Evolutionary conservation across 2,888 invertebrate species (phyloP).

Genomic region (Euproctis similis): DNA sequence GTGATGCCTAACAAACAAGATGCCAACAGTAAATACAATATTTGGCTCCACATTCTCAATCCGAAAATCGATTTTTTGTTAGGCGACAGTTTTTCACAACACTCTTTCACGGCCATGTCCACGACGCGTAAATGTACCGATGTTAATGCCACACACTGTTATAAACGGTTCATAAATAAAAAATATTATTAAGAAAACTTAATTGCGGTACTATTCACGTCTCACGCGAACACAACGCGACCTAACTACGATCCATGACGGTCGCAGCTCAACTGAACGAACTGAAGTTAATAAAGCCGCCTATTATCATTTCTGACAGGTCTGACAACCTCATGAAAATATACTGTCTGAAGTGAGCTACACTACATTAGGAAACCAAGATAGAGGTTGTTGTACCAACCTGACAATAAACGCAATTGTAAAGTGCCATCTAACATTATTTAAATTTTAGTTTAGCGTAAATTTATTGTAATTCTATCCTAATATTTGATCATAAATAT

Average conservation of each 20-base stretch:
- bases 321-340: neutral
- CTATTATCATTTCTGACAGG: slow-evolving; percentile 2
- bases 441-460: too few species aligned
- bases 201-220: slow-evolving; percentile 36
- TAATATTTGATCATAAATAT: too few species aligned
- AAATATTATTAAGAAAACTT: slow-evolving; percentile 26
- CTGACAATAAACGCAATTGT: too few species aligned
- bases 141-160: slow-evolving; percentile 34
- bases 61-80: slow-evolving; percentile 74
- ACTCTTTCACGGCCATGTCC: slow-evolving; percentile 70
- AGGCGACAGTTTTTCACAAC: slow-evolving; percentile 67
- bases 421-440: too few species aligned
- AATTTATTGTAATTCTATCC: too few species aligned
- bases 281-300: neutral
- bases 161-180: slow-evolving; percentile 45
- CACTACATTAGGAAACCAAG: too few species aligned
- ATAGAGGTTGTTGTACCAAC: too few species aligned
- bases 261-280: slow-evolving; percentile 53
- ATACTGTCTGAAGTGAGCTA: slow-evolving; percentile 36
- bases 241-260: slow-evolving; percentile 66
- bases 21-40: slow-evolving; percentile 62
- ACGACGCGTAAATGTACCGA: slow-evolving; percentile 27
- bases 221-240: slow-evolving; percentile 33
- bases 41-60: slow-evolving; percentile 64
- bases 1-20: slow-evolving; percentile 49